A percentile compares a stretch with the other conserved stretches of the same genome.
Conservation (phyloP, 2,888 invertebrate genomes). For the Lasioglossum malachurum region DNA sequence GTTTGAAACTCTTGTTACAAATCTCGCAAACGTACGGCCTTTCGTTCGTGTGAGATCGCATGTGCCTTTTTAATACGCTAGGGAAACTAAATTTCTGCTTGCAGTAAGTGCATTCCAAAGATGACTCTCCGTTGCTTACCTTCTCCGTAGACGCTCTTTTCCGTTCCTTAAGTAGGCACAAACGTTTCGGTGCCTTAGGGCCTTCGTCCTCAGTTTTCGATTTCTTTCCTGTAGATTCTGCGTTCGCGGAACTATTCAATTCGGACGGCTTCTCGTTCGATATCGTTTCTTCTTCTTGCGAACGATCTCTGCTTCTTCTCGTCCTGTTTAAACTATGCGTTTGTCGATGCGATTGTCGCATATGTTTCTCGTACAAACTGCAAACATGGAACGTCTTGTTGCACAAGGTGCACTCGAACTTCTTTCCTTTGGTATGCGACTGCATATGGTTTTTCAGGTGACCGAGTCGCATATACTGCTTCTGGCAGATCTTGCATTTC, state of each 20-base stretch:
- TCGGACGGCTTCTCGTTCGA: neutral
- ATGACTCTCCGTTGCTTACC: constrained; percentile 54
- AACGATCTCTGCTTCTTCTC: constrained; percentile 25
- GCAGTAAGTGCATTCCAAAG: constrained; percentile 75
- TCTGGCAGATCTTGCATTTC: constrained; percentile 75
- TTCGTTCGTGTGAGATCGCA: constrained; percentile 80
- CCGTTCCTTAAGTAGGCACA: constrained; percentile 15
- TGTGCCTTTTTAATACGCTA: constrained; percentile 78
- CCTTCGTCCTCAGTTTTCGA: neutral
- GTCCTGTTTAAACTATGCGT: constrained; percentile 26
- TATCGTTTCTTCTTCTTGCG: neutral
- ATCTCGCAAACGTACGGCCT: constrained; percentile 77
- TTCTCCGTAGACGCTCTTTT: constrained; percentile 39
- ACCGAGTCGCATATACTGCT: constrained; percentile 73
- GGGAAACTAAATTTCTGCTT: constrained; percentile 78
- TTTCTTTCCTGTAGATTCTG: neutral
- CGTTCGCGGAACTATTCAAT: neutral
- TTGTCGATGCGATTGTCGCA: constrained; percentile 68
- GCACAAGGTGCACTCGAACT: constrained; percentile 72
- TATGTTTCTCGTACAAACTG: constrained; percentile 72
- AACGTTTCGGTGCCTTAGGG: constrained; percentile 23
- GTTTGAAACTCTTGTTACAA: constrained; percentile 80
- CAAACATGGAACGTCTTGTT: constrained; percentile 70
- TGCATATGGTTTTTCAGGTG: constrained; percentile 77
- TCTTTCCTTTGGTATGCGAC: constrained; percentile 63